Percentiles rank a stretch among this genome's conserved stretches.
Conservation (phyloP, 2,888 invertebrate species). For the Apantesis nais region DNA sequence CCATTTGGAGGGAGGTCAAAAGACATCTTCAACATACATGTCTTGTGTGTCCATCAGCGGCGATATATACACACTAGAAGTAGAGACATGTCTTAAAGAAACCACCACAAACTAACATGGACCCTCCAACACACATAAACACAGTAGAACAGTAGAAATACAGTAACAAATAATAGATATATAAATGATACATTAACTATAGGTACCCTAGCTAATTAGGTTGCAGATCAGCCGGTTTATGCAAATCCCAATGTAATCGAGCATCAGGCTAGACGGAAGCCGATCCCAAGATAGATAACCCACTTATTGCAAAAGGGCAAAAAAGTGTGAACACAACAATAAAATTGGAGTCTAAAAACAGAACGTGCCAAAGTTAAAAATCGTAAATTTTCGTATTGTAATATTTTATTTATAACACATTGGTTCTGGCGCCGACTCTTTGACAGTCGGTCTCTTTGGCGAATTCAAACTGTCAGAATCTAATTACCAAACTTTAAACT, state of each 20-base stretch:
- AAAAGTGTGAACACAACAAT: slow-evolving; percentile 35
- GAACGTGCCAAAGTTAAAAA: slow-evolving; percentile 59
- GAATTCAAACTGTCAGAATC: slow-evolving; percentile 82
- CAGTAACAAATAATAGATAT: neutral
- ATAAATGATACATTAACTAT: neutral
- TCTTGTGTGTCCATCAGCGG: neutral
- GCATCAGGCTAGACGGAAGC: slow-evolving; percentile 24
- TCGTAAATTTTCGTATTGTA: slow-evolving; percentile 64
- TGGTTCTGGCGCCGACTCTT: slow-evolving; percentile 78
- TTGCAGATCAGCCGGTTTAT: slow-evolving; percentile 16
- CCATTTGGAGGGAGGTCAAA: too few relatives aligned
- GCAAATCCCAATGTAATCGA: slow-evolving; percentile 14
- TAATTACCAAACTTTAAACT: slow-evolving; percentile 72
- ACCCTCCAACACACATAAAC: slow-evolving; percentile 18
- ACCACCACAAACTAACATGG: neutral
- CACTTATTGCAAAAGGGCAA: slow-evolving; percentile 19
- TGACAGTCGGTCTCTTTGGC: slow-evolving; percentile 83
- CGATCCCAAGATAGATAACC: slow-evolving; percentile 23
- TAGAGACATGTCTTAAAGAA: neutral
- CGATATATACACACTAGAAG: neutral
- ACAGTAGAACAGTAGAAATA: too few relatives aligned
- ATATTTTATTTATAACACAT: slow-evolving; percentile 76
- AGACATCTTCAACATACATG: too few relatives aligned
- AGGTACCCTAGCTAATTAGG: slow-evolving; percentile 16
- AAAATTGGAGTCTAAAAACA: slow-evolving; percentile 41